These are phyloP conservation scores for Enhydra lutris DNA, from an alignment of 2,113 vertebrate genomes.

Conservation along the genomic window DNA sequence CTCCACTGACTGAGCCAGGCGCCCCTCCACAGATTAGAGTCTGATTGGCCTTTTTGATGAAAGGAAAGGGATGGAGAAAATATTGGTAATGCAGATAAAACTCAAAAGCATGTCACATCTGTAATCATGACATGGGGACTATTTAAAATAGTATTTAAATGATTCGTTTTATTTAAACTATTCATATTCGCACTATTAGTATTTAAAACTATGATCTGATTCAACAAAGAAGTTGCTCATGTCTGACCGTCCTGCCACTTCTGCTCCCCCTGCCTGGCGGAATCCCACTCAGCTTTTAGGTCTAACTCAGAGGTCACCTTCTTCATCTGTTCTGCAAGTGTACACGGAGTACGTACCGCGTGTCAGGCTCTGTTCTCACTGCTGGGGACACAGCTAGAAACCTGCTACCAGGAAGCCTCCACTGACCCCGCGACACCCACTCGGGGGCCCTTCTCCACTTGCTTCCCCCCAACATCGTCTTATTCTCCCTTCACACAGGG, in stretches of 20 bases:
- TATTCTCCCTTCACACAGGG: background rate
- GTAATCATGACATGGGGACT: background rate
- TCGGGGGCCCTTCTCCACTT: background rate
- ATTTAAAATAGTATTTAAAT: background rate
- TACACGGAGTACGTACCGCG: background rate
- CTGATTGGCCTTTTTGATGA: background rate
- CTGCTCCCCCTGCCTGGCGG: background rate
- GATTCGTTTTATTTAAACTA: too few species aligned
- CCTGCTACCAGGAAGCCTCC: background rate
- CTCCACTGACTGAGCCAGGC: background rate
- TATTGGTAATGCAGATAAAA: background rate
- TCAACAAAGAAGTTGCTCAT: background rate
- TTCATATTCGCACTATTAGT: too few species aligned
- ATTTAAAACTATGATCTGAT: background rate
- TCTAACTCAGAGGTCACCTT: background rate
- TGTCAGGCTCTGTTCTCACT: background rate
- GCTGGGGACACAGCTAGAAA: background rate
- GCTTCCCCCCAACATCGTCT: background rate
- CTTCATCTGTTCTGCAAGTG: background rate
- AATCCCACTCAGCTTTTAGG: background rate
- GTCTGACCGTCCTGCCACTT: background rate
- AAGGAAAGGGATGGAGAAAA: background rate
- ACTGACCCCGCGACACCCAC: background rate
- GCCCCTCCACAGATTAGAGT: background rate
- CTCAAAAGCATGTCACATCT: background rate